Percentiles rank a stretch among this genome's conserved stretches.
Evolutionary conservation across 2,797 vertebrate species (phyloP).

Genomic region (Podargus strigoides): DNA sequence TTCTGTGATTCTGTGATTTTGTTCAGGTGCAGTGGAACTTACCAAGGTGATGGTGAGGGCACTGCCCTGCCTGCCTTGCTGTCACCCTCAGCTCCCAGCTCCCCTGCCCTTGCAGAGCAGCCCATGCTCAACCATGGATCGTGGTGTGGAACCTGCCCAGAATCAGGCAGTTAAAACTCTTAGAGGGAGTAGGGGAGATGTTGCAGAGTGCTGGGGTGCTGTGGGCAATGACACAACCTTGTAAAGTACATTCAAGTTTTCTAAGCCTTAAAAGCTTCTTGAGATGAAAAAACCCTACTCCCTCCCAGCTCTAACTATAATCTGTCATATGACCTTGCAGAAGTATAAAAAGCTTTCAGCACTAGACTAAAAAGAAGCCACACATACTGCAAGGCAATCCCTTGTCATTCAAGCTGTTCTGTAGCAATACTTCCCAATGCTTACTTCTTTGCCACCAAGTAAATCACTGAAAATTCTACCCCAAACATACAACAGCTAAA

Average conservation of each 20-base stretch:
- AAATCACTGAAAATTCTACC: not conserved
- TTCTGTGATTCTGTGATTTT: too few relatives aligned
- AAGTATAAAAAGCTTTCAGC: not conserved
- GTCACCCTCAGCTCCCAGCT: fast-evolving
- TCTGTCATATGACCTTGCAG: not conserved
- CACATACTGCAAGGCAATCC: not conserved
- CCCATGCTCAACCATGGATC: fast-evolving
- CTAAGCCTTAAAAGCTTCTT: not conserved
- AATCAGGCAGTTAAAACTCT: not conserved
- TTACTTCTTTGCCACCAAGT: not conserved
- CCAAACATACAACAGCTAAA: not conserved
- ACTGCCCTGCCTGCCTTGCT: not conserved
- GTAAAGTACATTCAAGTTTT: not conserved
- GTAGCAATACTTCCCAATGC: not conserved
- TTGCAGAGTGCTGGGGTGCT: not conserved
- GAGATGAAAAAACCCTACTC: not conserved
- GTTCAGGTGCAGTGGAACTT: not conserved
- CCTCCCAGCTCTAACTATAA: not conserved
- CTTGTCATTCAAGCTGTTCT: not conserved
- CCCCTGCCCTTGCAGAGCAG: not conserved
- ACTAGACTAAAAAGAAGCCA: not conserved
- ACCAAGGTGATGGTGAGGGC: not conserved
- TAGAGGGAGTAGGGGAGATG: not conserved
- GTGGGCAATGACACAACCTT: not conserved
- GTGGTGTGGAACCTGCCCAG: not conserved